Evolutionary conservation across 2,888 invertebrate species (phyloP).

Genomic region (Myopa testacea): DNA sequence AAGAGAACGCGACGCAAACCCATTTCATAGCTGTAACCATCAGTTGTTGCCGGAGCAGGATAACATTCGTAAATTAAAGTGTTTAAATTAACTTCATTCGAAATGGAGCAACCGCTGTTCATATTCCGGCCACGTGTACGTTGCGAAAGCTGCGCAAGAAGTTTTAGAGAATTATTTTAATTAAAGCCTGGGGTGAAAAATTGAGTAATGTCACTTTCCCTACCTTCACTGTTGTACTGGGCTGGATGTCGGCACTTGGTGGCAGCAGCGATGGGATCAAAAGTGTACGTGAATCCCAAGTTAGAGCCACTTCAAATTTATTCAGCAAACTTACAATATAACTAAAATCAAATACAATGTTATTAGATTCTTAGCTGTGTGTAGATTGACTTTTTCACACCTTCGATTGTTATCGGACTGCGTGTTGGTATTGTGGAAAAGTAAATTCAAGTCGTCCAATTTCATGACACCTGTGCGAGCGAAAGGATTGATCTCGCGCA

Average conservation of each 20-base stretch:
- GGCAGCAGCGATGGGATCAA: slow-evolving; percentile 94
- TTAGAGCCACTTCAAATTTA: slow-evolving; percentile 97
- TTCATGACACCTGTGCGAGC: slow-evolving; percentile 94
- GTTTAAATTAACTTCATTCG: slow-evolving; percentile 63
- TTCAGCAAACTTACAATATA: slow-evolving; percentile 92
- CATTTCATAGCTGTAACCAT: slow-evolving; percentile 48
- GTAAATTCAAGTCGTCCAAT: slow-evolving; percentile 88
- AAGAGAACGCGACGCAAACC: slow-evolving; percentile 78
- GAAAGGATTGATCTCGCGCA: slow-evolving; percentile 97
- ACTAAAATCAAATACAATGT: slow-evolving; percentile 64
- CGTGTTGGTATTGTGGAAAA: slow-evolving; percentile 89
- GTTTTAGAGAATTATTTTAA: neutral
- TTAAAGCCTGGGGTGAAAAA: neutral
- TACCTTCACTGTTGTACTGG: slow-evolving; percentile 64
- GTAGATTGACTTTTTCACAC: slow-evolving; percentile 45
- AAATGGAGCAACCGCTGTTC: slow-evolving; percentile 61
- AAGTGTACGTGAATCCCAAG: slow-evolving; percentile 92
- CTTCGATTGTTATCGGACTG: slow-evolving; percentile 75
- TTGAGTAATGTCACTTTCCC: neutral
- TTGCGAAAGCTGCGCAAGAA: slow-evolving; percentile 57
- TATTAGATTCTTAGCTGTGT: neutral
- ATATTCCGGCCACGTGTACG: slow-evolving; percentile 60
- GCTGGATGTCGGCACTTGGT: slow-evolving; percentile 74
- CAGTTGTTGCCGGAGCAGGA: slow-evolving; percentile 36
- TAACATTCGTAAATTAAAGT: slow-evolving; percentile 59